A percentile compares a stretch with the other conserved stretches of the same genome.
phyloP scores from a whole-genome alignment of 2,113 vertebrate species.

The Notothenia coriiceps region DNA sequence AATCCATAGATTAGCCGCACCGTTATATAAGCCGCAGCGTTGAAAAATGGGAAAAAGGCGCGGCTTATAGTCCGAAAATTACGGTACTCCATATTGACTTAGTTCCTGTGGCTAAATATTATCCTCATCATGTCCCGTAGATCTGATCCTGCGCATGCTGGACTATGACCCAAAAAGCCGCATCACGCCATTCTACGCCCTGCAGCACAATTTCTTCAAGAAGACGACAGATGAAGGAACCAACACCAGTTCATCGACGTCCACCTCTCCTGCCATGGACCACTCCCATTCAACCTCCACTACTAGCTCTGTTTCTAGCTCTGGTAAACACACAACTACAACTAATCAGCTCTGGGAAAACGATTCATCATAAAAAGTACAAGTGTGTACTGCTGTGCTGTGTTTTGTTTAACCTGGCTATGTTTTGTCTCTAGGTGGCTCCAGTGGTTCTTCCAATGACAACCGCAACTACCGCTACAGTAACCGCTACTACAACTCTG shows the following conservation, averaged over 20 bases:
- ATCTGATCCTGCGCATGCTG: slow-evolving; percentile 96
- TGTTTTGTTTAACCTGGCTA: background rate
- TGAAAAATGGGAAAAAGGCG: no score
- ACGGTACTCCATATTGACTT: no score
- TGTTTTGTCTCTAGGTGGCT: slow-evolving; percentile 85
- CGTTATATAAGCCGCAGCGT: no score
- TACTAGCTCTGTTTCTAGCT: slow-evolving; percentile 95
- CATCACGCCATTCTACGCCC: slow-evolving; percentile 95
- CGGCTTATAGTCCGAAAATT: no score
- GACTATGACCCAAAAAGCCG: slow-evolving; percentile 95
- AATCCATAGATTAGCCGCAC: no score
- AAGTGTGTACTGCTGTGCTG: no score
- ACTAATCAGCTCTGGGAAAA: no score
- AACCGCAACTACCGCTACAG: slow-evolving; percentile 95
- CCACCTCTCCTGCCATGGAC: slow-evolving; percentile 93
- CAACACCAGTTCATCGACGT: slow-evolving; percentile 94
- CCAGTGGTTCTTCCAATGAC: slow-evolving; percentile 96
- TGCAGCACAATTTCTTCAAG: slow-evolving; percentile 98
- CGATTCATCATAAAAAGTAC: no score
- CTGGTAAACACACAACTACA: slow-evolving; percentile 80
- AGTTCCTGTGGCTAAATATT: background rate
- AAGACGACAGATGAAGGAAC: slow-evolving; percentile 97
- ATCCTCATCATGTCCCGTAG: slow-evolving; percentile 57
- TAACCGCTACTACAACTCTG: slow-evolving; percentile 93
- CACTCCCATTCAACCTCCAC: slow-evolving; percentile 96